Conservation (phyloP, 2,113 vertebrate species). For the Lepisosteus oculatus region DNA sequence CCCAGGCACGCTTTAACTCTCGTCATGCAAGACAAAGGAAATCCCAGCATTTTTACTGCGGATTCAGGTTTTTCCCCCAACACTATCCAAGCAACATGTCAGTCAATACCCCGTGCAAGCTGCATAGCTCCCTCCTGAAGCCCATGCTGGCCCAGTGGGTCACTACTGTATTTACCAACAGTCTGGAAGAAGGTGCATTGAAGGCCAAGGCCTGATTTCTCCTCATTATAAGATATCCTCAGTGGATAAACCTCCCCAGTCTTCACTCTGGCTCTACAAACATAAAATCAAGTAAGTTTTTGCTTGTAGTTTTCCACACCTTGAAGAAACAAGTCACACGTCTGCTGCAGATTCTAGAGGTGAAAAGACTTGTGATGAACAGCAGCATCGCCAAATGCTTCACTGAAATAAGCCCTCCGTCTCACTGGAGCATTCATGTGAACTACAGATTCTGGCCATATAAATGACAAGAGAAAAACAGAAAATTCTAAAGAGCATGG, state of each 20-base stretch:
- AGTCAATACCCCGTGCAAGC: conserved; percentile 72
- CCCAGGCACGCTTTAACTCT: conserved; percentile 46
- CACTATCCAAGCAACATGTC: conserved; percentile 51
- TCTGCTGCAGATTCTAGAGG: too few relatives aligned
- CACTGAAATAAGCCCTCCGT: too few relatives aligned
- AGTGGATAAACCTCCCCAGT: conserved; percentile 93
- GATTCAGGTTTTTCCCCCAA: conserved; percentile 33
- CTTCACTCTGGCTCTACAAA: conserved; percentile 93
- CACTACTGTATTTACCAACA: conserved; percentile 85
- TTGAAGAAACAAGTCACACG: not conserved
- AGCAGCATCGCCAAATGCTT: too few relatives aligned
- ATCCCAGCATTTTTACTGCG: conserved; percentile 44
- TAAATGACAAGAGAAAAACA: too few relatives aligned
- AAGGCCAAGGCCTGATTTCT: conserved; percentile 68
- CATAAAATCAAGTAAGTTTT: conserved; percentile 72
- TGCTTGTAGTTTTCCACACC: not conserved
- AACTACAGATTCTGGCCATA: too few relatives aligned
- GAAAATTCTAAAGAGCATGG: too few relatives aligned
- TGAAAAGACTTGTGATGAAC: not conserved
- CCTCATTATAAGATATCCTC: conserved; percentile 91
- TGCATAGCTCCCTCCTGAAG: conserved; percentile 68
- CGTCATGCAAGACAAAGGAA: conserved; percentile 70
- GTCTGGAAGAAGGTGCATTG: conserved; percentile 62
- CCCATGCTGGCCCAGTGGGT: conserved; percentile 81
- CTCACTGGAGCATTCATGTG: too few relatives aligned